These are phyloP conservation scores for Petroica traversi DNA, from an alignment of 2,113 vertebrate species.

Conservation along the genomic window DNA sequence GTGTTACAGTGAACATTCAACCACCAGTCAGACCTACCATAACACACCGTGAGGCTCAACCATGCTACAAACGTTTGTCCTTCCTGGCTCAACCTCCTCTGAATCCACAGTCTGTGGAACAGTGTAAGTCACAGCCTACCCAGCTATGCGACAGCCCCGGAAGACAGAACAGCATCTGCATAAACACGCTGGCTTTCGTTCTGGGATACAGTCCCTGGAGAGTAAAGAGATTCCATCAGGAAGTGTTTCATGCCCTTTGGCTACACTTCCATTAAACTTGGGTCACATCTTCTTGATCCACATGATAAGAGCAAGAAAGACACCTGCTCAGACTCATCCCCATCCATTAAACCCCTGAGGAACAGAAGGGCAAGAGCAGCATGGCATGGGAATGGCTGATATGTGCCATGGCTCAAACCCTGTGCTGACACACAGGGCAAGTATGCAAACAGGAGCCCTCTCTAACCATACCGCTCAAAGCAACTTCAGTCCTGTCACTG, in stretches of 20 bases:
- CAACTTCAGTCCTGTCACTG: neutral
- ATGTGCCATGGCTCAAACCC: neutral
- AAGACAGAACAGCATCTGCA: neutral
- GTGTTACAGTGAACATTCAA: neutral
- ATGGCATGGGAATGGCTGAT: neutral
- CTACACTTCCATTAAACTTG: neutral
- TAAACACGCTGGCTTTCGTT: accelerated
- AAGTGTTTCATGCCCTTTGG: neutral
- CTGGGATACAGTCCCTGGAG: neutral
- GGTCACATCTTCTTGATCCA: neutral
- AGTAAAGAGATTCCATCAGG: neutral
- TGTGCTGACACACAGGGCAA: neutral
- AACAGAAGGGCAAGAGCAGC: neutral
- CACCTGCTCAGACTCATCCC: neutral
- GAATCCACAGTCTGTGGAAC: accelerated
- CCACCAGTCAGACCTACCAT: neutral
- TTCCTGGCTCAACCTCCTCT: neutral
- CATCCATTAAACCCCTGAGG: neutral
- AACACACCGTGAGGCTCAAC: neutral
- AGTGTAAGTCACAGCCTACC: neutral
- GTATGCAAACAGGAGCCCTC: neutral
- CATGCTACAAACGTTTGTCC: neutral
- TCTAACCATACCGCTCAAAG: neutral
- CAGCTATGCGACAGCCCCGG: accelerated
- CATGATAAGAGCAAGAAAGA: neutral